Percentiles rank a stretch among this genome's conserved stretches.
These are phyloP conservation scores for Clarias fuscus DNA, from an alignment of 2,797 vertebrate species.

Conservation along the genomic window DNA sequence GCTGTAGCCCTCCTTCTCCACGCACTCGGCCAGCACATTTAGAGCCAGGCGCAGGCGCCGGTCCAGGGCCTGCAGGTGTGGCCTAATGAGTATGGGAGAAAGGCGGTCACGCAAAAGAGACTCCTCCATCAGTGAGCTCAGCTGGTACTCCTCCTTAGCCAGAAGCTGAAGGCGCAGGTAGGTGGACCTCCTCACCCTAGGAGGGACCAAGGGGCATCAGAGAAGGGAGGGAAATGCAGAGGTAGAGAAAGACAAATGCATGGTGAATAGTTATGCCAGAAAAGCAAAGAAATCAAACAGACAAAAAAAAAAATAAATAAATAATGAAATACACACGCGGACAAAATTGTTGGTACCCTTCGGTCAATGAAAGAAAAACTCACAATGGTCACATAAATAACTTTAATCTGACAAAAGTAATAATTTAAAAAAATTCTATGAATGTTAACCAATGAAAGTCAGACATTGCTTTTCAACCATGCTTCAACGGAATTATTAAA, in stretches of 20 bases:
- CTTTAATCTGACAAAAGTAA: too few relatives aligned
- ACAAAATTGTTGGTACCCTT: too few relatives aligned
- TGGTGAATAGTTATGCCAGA: neutral
- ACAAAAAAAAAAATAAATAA: too few relatives aligned
- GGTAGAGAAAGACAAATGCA: neutral
- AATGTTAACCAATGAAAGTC: too few relatives aligned
- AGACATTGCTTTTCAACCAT: too few relatives aligned
- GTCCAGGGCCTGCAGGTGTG: conserved; percentile 92
- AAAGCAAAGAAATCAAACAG: neutral
- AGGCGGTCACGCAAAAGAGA: conserved; percentile 86
- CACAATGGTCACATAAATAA: too few relatives aligned
- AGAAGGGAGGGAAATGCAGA: neutral
- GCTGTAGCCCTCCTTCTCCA: conserved; percentile 84
- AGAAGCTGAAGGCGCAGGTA: conserved; percentile 90
- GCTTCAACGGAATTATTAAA: too few relatives aligned
- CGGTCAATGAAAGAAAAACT: too few relatives aligned
- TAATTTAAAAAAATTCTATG: too few relatives aligned
- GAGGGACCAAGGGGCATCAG: neutral
- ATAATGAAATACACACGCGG: neutral
- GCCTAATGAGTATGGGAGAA: conserved; percentile 84
- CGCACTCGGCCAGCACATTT: conserved; percentile 83
- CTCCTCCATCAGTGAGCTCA: conserved; percentile 92
- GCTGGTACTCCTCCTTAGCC: conserved; percentile 90
- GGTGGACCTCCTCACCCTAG: conserved; percentile 89
- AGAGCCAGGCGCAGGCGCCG: conserved; percentile 87